Base-by-base conservation (phyloP, 2,113 vertebrate species). In the Hemiscyllium ocellatum region DNA sequence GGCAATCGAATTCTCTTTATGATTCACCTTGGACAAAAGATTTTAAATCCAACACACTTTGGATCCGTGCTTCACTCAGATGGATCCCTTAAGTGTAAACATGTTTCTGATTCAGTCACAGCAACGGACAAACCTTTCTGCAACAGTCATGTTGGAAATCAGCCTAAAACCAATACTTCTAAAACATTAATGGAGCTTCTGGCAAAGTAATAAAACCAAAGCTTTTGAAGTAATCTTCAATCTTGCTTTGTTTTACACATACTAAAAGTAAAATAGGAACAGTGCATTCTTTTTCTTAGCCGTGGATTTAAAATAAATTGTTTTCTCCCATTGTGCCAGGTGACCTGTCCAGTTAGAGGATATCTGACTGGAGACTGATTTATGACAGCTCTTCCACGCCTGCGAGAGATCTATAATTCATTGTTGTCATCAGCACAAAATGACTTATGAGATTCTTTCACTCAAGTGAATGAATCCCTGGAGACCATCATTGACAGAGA, bases 311-410 rank as follows among this genome's bases (percentile, higher is more conserved):
- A 50, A 95, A 95, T 70, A 72, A 72, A 29, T 33, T 52, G 13
- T 90, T 47, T 89, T 56, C 52, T 89, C 61, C 15, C 52, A 29
- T 72, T 95, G 68, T 0, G 47, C 68, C 56, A 52, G 68, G 24
- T 72, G 69, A 95, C 29, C 69, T 95, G 37, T 26, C 42, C 42
- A 0, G 10, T 95, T 47, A 29, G 94, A 76, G n/a, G 94, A 26
- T 95, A 95, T 33, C 47, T 76, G 94, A 95, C 47, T 94, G 37
- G 20, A 70, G 66, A 94, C 20, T 95, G 94, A 95, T 70, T 95
- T 72, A 72, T 93, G 69, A 26, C 26, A 19, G 68, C 26, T 72
- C 47, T 72, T 76, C 72, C 94, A 95, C 12, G 26, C 72, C 37
- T 70, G 42, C 15, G 93, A 69, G 66, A 94, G 33, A 50, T 22